Percentiles rank a stretch among this genome's conserved stretches.
Evolutionary conservation across 1,140 invertebrate species (phyloP).

Genomic region (Tetranychus cinnabarinus): DNA sequence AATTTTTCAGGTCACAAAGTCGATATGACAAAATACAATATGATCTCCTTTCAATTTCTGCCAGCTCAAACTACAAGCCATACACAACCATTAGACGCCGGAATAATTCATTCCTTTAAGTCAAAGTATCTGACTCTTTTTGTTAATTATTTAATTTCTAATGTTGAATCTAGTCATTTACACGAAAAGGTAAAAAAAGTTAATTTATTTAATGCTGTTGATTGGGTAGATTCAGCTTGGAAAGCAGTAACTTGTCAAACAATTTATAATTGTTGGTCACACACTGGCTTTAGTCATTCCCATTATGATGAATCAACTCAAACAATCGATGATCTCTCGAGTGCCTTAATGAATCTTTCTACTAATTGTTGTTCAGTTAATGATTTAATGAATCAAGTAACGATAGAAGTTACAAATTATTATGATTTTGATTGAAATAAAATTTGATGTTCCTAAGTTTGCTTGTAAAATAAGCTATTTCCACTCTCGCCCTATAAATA

Average conservation of each 20-base stretch:
- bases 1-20: not conserved
- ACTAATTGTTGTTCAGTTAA: too few relatives aligned
- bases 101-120: not conserved
- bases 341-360: too few relatives aligned
- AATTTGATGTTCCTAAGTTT: too few relatives aligned
- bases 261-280: not conserved
- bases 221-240: not conserved
- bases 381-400: too few relatives aligned
- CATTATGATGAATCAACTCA: too few relatives aligned
- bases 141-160: not conserved
- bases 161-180: not conserved
- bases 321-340: too few relatives aligned
- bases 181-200: not conserved
- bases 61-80: not conserved
- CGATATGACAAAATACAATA: not conserved
- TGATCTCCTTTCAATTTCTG: not conserved
- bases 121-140: not conserved
- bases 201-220: not conserved
- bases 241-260: not conserved
- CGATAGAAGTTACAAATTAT: too few relatives aligned
- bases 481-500: too few relatives aligned
- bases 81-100: not conserved
- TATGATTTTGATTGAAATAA: too few relatives aligned
- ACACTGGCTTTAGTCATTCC: too few relatives aligned
- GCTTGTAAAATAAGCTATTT: too few relatives aligned